Conservation (phyloP, 2,797 vertebrate species). For the Peromyscus melanophrys region DNA sequence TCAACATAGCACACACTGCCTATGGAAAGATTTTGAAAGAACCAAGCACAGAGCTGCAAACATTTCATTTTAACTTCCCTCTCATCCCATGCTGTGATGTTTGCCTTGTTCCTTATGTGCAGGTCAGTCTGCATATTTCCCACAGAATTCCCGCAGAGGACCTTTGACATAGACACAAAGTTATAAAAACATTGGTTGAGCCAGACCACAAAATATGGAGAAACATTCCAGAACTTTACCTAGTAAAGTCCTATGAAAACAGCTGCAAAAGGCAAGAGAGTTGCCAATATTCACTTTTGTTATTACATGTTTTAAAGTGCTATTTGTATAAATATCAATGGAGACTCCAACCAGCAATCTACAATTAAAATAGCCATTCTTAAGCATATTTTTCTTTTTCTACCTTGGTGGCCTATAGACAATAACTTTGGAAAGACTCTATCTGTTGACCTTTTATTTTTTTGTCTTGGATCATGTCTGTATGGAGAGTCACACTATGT, state of each 20-base stretch:
- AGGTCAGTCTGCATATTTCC: slow-evolving; percentile 90
- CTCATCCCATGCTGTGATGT: slow-evolving; percentile 88
- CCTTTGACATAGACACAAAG: slow-evolving; percentile 88
- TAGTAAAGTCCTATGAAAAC: slow-evolving; percentile 84
- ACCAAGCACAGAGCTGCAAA: slow-evolving; percentile 82
- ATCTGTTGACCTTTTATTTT: neutral
- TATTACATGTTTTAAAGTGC: slow-evolving; percentile 57
- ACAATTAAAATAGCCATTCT: slow-evolving; percentile 69
- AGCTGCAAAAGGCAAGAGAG: slow-evolving; percentile 68
- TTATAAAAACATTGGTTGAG: slow-evolving; percentile 90
- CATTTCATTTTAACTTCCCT: slow-evolving; percentile 88
- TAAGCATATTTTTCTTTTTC: slow-evolving; percentile 63
- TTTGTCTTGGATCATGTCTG: neutral
- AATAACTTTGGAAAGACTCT: neutral
- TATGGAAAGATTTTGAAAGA: slow-evolving; percentile 77
- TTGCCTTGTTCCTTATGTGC: slow-evolving; percentile 88
- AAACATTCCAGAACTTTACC: slow-evolving; percentile 85
- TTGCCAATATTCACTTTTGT: slow-evolving; percentile 75
- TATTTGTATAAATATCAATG: slow-evolving; percentile 52
- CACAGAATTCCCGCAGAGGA: slow-evolving; percentile 91
- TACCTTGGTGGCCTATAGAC: slow-evolving; percentile 63
- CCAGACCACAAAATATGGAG: slow-evolving; percentile 82
- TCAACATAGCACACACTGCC: slow-evolving; percentile 73
- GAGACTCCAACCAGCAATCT: slow-evolving; percentile 66
- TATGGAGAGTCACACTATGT: neutral